Percentiles rank a stretch among this genome's conserved stretches.
These are phyloP conservation scores for Ranitomeya imitator DNA, from an alignment of 2,113 vertebrate species.

Conservation along the genomic window DNA sequence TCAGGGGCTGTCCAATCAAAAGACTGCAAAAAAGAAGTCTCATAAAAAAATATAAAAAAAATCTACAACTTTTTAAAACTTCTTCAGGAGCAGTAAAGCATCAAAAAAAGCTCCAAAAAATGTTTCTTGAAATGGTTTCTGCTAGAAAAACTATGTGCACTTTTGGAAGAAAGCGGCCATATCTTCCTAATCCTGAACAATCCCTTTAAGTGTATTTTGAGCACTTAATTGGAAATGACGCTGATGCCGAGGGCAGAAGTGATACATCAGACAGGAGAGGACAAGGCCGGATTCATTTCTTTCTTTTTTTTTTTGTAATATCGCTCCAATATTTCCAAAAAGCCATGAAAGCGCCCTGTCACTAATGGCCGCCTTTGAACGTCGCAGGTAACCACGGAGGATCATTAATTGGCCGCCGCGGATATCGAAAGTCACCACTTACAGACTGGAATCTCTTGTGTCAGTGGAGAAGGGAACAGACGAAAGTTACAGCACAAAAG, in stretches of 20 bases:
- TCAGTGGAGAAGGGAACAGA: neutral
- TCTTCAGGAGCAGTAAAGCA: too few species aligned
- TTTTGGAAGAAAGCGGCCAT: neutral
- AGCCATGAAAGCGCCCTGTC: slow-evolving; percentile 14
- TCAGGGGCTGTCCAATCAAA: too few species aligned
- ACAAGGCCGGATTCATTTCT: neutral
- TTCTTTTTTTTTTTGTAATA: neutral
- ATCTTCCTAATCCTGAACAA: neutral
- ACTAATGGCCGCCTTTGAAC: slow-evolving; percentile 13
- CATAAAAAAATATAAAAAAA: too few species aligned
- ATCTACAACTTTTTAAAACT: too few species aligned
- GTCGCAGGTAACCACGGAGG: slow-evolving; percentile 4
- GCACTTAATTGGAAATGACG: neutral
- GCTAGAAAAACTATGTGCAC: too few species aligned
- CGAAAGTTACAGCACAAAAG: slow-evolving; percentile 22
- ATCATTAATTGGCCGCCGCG: neutral
- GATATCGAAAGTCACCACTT: neutral
- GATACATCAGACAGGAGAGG: neutral
- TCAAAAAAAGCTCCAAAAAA: too few species aligned
- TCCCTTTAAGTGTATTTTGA: neutral
- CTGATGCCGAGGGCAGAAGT: neutral
- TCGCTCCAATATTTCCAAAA: neutral
- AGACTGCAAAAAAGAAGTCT: too few species aligned
- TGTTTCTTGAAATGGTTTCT: too few species aligned
- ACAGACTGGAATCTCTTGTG: slow-evolving; percentile 25